These are phyloP conservation scores for Cantharis rustica DNA, from an alignment of 2,888 invertebrate genomes.

Conservation along the genomic window DNA sequence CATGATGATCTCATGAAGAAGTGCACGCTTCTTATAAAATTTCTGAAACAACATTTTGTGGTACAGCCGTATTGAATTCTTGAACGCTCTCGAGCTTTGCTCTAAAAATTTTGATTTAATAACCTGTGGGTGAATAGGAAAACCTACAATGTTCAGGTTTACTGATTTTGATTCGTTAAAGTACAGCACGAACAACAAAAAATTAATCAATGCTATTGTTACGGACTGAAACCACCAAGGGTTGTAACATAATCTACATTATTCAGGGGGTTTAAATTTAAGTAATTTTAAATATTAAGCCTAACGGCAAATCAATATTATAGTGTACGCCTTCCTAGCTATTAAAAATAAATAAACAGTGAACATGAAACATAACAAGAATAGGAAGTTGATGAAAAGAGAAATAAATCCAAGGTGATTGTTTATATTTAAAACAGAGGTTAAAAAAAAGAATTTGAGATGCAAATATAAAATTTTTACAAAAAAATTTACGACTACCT, in stretches of 20 bases:
- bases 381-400: neutral
- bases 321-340: neutral
- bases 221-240: neutral
- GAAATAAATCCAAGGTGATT: neutral
- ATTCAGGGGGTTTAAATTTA: neutral
- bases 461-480: too few relatives aligned
- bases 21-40: neutral
- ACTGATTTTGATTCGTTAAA: neutral
- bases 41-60: neutral
- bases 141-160: neutral
- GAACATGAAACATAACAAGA: neutral
- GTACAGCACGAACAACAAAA: neutral
- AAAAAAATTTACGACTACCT: too few relatives aligned
- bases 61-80: neutral
- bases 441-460: too few relatives aligned
- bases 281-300: neutral
- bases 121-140: neutral
- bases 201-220: neutral
- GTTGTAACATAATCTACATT: neutral
- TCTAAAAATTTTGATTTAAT: neutral
- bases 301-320: neutral
- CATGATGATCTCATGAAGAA: neutral
- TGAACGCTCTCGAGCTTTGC: neutral
- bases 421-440: neutral
- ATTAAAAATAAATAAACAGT: neutral